These are phyloP conservation scores for Clarias fuscus DNA, from an alignment of 2,797 vertebrate species.

Conservation along the genomic window DNA sequence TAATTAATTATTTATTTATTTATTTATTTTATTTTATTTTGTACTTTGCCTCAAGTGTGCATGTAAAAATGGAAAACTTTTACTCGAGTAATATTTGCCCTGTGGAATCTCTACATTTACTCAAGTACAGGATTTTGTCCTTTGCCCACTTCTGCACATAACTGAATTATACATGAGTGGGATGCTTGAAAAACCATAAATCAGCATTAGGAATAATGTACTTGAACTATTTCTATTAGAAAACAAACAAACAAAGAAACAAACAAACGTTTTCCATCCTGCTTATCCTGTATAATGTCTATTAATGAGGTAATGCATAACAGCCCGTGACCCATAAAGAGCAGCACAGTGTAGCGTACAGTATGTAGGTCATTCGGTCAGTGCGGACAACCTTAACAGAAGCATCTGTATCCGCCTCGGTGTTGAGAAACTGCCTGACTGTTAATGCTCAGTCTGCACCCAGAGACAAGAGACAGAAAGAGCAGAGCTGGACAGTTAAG, in stretches of 20 bases:
- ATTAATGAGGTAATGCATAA: conserved; percentile 1
- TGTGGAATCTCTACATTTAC: too few species aligned
- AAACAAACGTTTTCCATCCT: not conserved
- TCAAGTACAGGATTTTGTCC: too few species aligned
- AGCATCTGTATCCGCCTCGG: conserved; percentile 21
- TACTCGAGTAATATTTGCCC: too few species aligned
- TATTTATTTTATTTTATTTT: too few species aligned
- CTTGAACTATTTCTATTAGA: not conserved
- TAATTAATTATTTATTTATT: too few species aligned
- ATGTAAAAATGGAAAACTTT: too few species aligned
- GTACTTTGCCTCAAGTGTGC: too few species aligned
- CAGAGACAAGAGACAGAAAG: conserved; percentile 10
- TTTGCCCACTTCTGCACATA: not conserved
- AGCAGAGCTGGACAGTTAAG: conserved; percentile 18
- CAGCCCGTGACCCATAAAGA: conserved; percentile 27
- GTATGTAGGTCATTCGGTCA: conserved; percentile 55
- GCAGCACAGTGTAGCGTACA: conserved; percentile 4
- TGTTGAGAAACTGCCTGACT: conserved; percentile 41
- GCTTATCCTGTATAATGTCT: not conserved
- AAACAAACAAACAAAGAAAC: not conserved
- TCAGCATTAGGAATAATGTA: not conserved
- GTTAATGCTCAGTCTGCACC: conserved; percentile 25
- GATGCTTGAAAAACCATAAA: not conserved
- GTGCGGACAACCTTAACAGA: conserved; percentile 29
- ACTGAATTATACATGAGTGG: not conserved